These are phyloP conservation scores for Tragelaphus buxtoni DNA, from an alignment of 2,113 vertebrate species.

Conservation along the genomic window DNA sequence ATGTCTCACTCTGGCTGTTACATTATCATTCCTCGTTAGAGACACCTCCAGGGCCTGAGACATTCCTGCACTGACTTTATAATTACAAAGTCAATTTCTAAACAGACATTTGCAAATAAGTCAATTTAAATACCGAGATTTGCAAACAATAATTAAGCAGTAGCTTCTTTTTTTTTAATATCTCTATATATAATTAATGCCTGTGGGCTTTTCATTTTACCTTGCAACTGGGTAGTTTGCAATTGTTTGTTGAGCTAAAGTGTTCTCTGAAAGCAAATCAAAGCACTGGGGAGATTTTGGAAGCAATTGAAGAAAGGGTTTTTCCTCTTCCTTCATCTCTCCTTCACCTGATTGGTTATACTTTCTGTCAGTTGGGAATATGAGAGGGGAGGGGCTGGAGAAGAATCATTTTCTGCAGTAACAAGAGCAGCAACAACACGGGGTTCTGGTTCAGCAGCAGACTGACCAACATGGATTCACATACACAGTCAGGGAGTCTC, in stretches of 20 bases:
- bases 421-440: background rate
- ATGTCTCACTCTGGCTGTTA: constrained; percentile 80
- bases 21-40: constrained; percentile 87
- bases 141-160: constrained; percentile 89
- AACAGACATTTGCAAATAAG: constrained; percentile 89
- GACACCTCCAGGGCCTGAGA: constrained; percentile 84
- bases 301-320: constrained; percentile 62
- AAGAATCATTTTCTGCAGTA: background rate
- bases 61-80: constrained; percentile 83
- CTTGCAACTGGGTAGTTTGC: constrained; percentile 77
- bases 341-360: background rate
- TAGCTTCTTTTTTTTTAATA: constrained; percentile 82
- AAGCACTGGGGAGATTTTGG: constrained; percentile 72
- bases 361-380: constrained; percentile 6
- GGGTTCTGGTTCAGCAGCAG: background rate
- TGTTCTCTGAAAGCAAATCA: constrained; percentile 77
- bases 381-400: background rate
- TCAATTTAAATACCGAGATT: constrained; percentile 88
- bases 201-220: constrained; percentile 83
- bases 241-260: constrained; percentile 81
- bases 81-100: constrained; percentile 90
- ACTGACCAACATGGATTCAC: background rate
- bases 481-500: background rate
- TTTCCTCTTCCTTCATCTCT: background rate
- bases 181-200: constrained; percentile 86